These are phyloP conservation scores for Philereme vetulata DNA, from an alignment of 2,888 invertebrate genomes.

Conservation along the genomic window DNA sequence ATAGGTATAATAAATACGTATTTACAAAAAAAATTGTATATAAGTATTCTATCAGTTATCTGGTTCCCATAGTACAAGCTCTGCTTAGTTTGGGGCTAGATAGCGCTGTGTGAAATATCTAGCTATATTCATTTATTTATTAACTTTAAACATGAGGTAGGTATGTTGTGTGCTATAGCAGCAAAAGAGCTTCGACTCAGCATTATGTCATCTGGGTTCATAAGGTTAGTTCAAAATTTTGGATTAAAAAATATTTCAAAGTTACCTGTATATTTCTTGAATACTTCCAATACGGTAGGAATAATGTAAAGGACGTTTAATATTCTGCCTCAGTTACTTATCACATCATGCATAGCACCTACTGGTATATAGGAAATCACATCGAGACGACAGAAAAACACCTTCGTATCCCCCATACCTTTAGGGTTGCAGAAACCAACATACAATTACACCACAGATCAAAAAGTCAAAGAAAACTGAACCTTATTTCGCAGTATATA, in stretches of 20 bases:
- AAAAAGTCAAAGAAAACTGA: conserved; percentile 18
- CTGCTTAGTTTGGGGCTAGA: no score
- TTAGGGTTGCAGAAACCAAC: conserved; percentile 48
- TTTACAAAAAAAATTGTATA: no score
- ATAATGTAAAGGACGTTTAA: conserved; percentile 39
- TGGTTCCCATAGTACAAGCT: no score
- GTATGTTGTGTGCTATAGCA: no score
- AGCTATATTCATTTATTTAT: no score
- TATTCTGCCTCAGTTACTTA: conserved; percentile 45
- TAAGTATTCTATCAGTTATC: no score
- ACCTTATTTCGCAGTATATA: conserved; percentile 20
- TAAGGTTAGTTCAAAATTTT: no score
- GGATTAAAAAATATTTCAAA: background rate
- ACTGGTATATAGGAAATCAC: conserved; percentile 58
- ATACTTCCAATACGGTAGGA: conserved; percentile 11
- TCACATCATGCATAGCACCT: conserved; percentile 55
- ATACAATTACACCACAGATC: conserved; percentile 5
- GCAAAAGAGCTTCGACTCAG: no score
- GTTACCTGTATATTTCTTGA: background rate
- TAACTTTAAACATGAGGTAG: no score
- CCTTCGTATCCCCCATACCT: conserved; percentile 61
- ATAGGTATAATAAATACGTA: no score
- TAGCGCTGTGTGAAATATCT: no score
- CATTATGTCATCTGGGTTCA: no score
- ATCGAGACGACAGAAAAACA: conserved; percentile 49